Base-by-base conservation (phyloP, 2,797 vertebrate species). In the Sebastes diploproa region DNA sequence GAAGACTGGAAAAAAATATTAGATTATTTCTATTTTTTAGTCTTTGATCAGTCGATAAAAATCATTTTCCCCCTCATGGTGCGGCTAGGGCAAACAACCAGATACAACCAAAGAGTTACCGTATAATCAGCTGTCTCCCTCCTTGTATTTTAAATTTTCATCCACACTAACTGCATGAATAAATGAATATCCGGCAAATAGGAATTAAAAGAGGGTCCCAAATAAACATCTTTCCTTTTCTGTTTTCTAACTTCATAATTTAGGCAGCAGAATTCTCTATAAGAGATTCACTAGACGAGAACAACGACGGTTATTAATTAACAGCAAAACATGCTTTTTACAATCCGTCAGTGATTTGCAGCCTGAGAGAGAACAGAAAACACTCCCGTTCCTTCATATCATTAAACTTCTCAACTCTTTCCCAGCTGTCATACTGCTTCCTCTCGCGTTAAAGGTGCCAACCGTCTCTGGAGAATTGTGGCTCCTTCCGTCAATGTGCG, bases 361-460 rank as follows among this genome's bases (percentile, higher is more conserved):
- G 38, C 20, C 11, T 63, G 29, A 68, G 52, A 50, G 68, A 30
- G 16, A 78, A 34, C 32, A 34, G 16, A 13, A 50, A 32, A 54
- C 6, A 27, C 11, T 13, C 27, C 2, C 36, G 30, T 6, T 38
- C 20, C 9, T 64, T 58, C 36, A 59, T n/a, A 34, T 34, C 63
- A 77, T 79, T 76, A 56, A 64, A 77, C 84, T 64, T 64, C 61
- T 77, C 32, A 69, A 63, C 78, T 60, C 46, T 50, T 58, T 54
- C 50, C 25, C 16, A 1, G 62, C 27, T 38, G 52, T 0, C 29
- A 69, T 18, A 7, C 18, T 4, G 13, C 23, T n/a, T 68, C 27
- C 38, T 38, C 25, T 70, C 14, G 2, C 18, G 7, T 42, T 63
- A 22, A 30, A 81, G 29, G 42, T 55, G 27, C 36, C 30, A 25